Conservation (phyloP, 2,797 vertebrate genomes). For the Telmatherina bonti region DNA sequence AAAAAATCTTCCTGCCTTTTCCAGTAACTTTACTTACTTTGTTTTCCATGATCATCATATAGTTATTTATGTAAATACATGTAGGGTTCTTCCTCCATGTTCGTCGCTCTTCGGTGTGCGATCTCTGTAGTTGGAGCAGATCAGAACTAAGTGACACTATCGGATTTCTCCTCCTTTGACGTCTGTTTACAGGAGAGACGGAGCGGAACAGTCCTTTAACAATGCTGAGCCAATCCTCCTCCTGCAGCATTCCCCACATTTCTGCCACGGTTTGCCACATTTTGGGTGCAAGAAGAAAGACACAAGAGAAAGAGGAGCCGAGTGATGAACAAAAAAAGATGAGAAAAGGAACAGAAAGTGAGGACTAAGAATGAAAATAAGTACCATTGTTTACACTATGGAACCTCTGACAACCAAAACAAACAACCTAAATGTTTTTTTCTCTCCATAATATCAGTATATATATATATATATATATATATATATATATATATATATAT, state of each 20-base stretch:
- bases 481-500: too few relatives aligned
- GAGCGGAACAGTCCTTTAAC: constrained; percentile 77
- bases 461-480: too few relatives aligned
- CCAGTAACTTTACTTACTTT: too few relatives aligned
- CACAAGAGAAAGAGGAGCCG: not conserved
- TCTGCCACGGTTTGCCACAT: constrained; percentile 42
- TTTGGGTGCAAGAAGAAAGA: constrained; percentile 47
- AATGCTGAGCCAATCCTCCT: constrained; percentile 68
- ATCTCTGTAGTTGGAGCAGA: constrained; percentile 66
- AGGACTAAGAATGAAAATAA: not conserved
- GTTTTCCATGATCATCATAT: too few relatives aligned
- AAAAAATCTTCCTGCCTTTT: too few relatives aligned
- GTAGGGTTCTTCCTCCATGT: not conserved
- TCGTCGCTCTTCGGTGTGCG: constrained; percentile 42
- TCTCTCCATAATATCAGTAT: too few relatives aligned
- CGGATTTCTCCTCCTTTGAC: constrained; percentile 66
- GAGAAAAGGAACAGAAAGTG: not conserved
- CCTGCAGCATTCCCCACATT: constrained; percentile 67
- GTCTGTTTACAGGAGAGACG: constrained; percentile 74
- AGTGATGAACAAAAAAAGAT: constrained; percentile 30
- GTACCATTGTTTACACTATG: too few relatives aligned
- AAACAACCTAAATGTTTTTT: too few relatives aligned
- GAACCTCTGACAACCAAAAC: too few relatives aligned
- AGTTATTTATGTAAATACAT: too few relatives aligned
- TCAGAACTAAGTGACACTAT: constrained; percentile 76